Evolutionary conservation across 2,113 vertebrate genomes (phyloP).

Genomic region (Ceratotherium simum): DNA sequence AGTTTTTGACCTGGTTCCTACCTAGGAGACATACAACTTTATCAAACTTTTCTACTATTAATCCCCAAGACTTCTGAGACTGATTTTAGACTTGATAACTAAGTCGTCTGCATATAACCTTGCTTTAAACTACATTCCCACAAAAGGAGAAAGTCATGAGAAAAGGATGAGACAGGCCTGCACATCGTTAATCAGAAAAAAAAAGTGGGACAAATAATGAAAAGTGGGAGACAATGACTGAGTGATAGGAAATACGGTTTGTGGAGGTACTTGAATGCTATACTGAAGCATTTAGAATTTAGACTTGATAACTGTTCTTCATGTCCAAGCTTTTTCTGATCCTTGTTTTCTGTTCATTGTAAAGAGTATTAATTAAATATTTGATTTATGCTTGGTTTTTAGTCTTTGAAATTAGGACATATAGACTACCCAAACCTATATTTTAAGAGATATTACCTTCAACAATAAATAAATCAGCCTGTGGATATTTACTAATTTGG

Average conservation of each 20-base stretch:
- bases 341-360: not conserved
- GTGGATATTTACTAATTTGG: slow-evolving; percentile 5
- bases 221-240: not conserved
- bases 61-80: not conserved
- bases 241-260: not conserved
- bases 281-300: not conserved
- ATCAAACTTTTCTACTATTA: not conserved
- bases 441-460: not conserved
- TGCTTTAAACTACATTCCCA: not conserved
- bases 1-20: not conserved
- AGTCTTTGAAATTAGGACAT: not conserved
- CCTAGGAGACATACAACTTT: not conserved
- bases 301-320: no score
- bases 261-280: not conserved
- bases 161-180: not conserved
- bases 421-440: not conserved
- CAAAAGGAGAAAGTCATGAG: not conserved
- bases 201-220: not conserved
- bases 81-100: not conserved
- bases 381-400: not conserved
- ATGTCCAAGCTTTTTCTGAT: not conserved
- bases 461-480: not conserved
- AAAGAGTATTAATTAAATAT: not conserved
- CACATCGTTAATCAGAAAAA: not conserved
- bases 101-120: not conserved